Percentiles rank a stretch among this genome's conserved stretches.
phyloP scores from a whole-genome alignment of 2,113 vertebrate species.

The Glareola pratincola region DNA sequence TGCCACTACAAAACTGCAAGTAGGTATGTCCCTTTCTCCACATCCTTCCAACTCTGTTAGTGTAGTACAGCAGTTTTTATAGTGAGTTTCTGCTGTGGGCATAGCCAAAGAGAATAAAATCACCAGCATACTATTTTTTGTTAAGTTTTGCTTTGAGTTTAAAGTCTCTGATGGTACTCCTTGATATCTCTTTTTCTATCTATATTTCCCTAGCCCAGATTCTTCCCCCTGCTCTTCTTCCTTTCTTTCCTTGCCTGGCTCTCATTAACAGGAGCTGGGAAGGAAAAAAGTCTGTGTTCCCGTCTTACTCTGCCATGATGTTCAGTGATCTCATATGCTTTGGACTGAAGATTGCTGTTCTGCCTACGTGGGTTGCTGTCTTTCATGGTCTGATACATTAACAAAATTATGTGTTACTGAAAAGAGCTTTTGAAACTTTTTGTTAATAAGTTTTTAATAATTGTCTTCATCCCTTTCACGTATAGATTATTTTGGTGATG shows the following conservation, averaged over 20 bases:
- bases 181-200: neutral
- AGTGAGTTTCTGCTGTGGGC: neutral
- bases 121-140: neutral
- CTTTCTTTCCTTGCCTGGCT: neutral
- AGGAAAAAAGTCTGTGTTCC: neutral
- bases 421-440: neutral
- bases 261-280: neutral
- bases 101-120: neutral
- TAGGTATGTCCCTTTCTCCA: neutral
- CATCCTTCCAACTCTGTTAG: neutral
- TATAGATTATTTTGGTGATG: neutral
- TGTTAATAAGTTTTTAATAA: neutral
- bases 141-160: neutral
- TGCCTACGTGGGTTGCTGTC: neutral
- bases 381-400: neutral
- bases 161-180: neutral
- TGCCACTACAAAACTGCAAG: neutral
- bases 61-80: fast-evolving
- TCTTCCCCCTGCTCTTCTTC: neutral
- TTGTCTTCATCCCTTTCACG: neutral
- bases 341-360: neutral
- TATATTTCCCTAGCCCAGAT: neutral
- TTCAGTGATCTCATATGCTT: neutral
- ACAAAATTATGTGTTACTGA: neutral
- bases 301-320: neutral